These are phyloP conservation scores for Aurelia aurita complex sp. Pacific DNA, from an alignment of 30 jellyfish, hydroid and myxozoan species.

Conservation along the genomic window DNA sequence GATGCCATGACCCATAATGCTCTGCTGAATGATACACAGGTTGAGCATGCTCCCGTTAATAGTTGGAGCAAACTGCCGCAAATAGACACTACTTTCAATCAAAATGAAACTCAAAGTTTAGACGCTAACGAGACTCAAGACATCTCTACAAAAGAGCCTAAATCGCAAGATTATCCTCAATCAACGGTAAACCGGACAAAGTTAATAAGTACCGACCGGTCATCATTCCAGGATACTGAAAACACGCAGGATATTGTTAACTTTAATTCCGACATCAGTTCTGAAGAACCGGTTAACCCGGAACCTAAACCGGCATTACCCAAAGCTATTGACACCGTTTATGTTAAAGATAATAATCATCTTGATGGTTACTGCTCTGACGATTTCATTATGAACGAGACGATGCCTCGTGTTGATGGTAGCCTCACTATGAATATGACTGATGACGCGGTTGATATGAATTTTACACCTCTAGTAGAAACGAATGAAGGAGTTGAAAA, in stretches of 20 bases:
- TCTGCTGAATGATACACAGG: too few relatives aligned
- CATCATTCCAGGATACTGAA: neutral
- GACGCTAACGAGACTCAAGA: neutral
- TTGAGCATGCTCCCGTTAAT: neutral
- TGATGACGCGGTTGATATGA: conserved; percentile 1
- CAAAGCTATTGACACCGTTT: neutral
- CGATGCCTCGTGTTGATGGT: conserved; percentile 35
- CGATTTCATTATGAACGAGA: conserved; percentile 24
- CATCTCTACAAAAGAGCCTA: too few relatives aligned
- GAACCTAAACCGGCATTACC: neutral
- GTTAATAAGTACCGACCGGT: too few relatives aligned
- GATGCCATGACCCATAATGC: too few relatives aligned
- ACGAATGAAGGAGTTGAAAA: neutral
- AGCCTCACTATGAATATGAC: conserved; percentile 17
- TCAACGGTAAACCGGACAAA: too few relatives aligned
- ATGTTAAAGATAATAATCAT: neutral
- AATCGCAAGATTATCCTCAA: too few relatives aligned
- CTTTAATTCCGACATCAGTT: neutral
- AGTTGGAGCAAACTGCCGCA: neutral
- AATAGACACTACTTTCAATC: neutral
- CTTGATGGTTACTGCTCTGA: conserved; percentile 33
- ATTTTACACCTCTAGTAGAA: neutral
- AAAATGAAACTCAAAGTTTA: neutral
- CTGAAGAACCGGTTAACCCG: neutral
- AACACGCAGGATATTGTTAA: neutral